Conservation (phyloP, 2,888 invertebrate genomes). For the Cheilosia urbana region DNA sequence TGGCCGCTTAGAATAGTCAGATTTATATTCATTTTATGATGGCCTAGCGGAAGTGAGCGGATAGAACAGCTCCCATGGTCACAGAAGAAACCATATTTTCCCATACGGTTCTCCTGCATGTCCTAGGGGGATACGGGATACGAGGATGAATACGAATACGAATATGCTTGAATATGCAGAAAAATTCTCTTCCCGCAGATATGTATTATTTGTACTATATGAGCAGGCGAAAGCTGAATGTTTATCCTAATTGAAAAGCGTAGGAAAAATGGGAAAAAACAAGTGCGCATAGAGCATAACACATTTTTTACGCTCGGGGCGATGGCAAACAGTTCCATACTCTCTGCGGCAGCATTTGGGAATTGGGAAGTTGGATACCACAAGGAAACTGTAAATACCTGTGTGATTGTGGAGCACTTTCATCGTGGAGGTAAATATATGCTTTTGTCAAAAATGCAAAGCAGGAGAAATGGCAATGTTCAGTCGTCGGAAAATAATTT, state of each 20-base stretch:
- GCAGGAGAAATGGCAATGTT: constrained; percentile 1
- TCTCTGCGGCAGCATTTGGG: neutral
- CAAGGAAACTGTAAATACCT: constrained; percentile 35
- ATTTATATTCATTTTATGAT: constrained; percentile 51
- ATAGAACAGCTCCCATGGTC: constrained; percentile 8
- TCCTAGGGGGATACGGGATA: neutral
- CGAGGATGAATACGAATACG: neutral
- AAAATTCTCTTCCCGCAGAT: neutral
- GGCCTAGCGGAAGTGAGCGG: constrained; percentile 23
- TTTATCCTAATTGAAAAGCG: constrained; percentile 49
- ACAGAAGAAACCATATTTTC: constrained; percentile 22
- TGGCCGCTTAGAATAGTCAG: constrained; percentile 40
- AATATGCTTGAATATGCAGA: constrained; percentile 13
- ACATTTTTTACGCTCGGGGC: neutral
- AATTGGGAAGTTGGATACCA: neutral
- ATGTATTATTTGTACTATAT: no score
- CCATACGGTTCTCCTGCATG: neutral
- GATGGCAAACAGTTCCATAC: no score
- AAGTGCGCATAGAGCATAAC: neutral
- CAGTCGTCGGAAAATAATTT: no score
- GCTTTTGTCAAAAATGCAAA: constrained; percentile 15
- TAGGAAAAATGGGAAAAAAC: neutral
- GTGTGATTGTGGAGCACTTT: constrained; percentile 32
- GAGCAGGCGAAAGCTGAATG: constrained; percentile 20
- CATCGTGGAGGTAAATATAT: neutral